Conservation (phyloP, 2,113 vertebrate genomes). For the Delphinus delphis region DNA sequence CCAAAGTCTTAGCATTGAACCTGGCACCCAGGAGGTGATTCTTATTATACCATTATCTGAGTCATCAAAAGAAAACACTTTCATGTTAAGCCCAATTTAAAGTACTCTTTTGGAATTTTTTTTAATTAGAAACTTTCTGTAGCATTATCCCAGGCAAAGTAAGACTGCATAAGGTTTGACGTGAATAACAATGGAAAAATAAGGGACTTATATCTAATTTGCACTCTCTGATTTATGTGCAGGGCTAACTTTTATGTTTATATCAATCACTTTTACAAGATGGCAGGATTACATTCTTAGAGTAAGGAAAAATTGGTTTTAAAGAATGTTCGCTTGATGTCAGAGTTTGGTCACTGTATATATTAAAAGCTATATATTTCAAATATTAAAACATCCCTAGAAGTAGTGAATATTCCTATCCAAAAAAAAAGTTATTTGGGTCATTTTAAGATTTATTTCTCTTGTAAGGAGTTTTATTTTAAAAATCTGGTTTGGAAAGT, state of each 20-base stretch:
- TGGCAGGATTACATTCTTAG: slow-evolving; percentile 46
- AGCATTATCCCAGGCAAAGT: slow-evolving; percentile 44
- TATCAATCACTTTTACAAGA: slow-evolving; percentile 66
- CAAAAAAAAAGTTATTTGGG: slow-evolving; percentile 20
- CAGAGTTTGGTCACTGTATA: slow-evolving; percentile 16
- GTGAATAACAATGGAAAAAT: slow-evolving; percentile 53
- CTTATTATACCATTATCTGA: not conserved
- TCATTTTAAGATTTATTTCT: slow-evolving; percentile 60
- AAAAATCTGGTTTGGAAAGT: slow-evolving; percentile 40
- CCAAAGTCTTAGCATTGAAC: slow-evolving; percentile 37
- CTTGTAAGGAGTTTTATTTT: slow-evolving; percentile 51
- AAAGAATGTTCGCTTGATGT: slow-evolving; percentile 36
- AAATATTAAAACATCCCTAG: slow-evolving; percentile 5
- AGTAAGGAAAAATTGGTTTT: slow-evolving; percentile 50
- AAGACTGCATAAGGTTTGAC: slow-evolving; percentile 46
- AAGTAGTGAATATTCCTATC: slow-evolving; percentile 40
- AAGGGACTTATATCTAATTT: slow-evolving; percentile 37
- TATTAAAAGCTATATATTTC: slow-evolving; percentile 54
- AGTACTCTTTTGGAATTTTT: slow-evolving; percentile 16
- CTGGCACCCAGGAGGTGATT: not conserved
- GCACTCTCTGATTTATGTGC: slow-evolving; percentile 45
- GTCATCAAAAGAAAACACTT: slow-evolving; percentile 51
- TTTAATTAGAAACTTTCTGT: slow-evolving; percentile 57
- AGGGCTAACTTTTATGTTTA: slow-evolving; percentile 55
- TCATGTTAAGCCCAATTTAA: slow-evolving; percentile 39